These are phyloP conservation scores for Hiodon tergisus DNA, from an alignment of 2,113 vertebrate species.

Conservation along the genomic window DNA sequence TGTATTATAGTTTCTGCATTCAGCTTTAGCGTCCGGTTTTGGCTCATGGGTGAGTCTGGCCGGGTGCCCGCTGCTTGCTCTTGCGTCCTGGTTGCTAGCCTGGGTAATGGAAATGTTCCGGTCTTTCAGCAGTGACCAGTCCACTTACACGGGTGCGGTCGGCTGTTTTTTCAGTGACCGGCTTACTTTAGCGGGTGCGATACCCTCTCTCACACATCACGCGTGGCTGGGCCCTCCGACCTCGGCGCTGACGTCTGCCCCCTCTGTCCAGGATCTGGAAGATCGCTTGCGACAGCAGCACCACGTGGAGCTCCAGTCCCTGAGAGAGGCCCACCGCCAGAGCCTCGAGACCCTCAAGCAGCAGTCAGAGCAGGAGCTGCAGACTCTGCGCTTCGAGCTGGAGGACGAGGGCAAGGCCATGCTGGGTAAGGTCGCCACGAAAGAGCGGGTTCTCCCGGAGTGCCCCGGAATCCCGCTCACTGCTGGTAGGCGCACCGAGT, in stretches of 20 bases:
- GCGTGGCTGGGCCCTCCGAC: not conserved
- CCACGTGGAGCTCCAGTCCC: constrained; percentile 79
- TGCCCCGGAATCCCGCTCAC: too few relatives aligned
- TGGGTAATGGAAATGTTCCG: not conserved
- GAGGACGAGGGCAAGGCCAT: constrained; percentile 97
- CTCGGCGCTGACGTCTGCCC: not conserved
- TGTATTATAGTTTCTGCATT: constrained; percentile 8
- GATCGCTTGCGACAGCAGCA: constrained; percentile 86
- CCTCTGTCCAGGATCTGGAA: constrained; percentile 75
- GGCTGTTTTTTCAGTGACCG: too few relatives aligned
- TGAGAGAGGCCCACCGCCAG: constrained; percentile 87
- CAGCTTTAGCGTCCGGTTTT: not conserved
- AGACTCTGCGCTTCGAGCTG: constrained; percentile 90
- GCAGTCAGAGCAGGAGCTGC: constrained; percentile 93
- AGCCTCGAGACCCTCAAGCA: constrained; percentile 87
- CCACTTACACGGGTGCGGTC: too few relatives aligned
- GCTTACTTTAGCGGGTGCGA: too few relatives aligned
- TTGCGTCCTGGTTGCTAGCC: not conserved
- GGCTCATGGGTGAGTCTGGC: not conserved
- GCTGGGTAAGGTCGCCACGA: constrained; percentile 70
- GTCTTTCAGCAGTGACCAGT: not conserved
- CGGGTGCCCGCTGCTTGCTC: not conserved
- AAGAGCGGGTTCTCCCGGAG: not conserved
- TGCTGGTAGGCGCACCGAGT: too few relatives aligned
- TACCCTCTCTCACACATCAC: too few relatives aligned